phyloP scores from a whole-genome alignment of 2,113 vertebrate genomes.

The Oreocharis arfaki region DNA sequence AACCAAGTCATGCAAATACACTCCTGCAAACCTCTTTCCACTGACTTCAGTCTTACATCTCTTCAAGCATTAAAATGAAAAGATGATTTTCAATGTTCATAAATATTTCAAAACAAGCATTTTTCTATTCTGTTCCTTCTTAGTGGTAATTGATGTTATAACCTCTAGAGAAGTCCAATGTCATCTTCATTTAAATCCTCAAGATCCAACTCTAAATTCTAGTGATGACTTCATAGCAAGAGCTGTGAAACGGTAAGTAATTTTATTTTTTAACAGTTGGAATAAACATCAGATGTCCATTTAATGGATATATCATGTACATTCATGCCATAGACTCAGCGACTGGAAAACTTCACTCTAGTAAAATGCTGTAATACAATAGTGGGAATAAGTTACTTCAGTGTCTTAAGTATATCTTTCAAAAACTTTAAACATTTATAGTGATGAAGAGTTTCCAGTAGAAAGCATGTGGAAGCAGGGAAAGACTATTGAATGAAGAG shows the following conservation, averaged over 20 bases:
- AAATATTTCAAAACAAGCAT: not conserved
- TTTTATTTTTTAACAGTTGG: not conserved
- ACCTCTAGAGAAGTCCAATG: constrained; percentile 71
- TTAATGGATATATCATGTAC: not conserved
- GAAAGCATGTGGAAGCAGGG: not conserved
- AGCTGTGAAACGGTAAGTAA: constrained; percentile 69
- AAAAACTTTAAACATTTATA: not conserved
- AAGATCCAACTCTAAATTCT: not conserved
- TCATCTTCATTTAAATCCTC: constrained; percentile 62
- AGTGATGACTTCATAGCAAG: constrained; percentile 69
- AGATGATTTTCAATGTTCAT: not conserved
- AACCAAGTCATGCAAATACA: not conserved
- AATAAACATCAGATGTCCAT: not conserved
- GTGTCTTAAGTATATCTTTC: not conserved
- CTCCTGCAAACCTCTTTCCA: not conserved
- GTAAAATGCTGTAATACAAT: not conserved
- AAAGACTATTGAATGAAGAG: not conserved
- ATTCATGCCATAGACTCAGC: not conserved
- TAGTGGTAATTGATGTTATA: constrained; percentile 75
- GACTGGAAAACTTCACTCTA: not conserved
- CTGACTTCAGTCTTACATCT: not conserved
- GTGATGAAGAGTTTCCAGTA: not conserved
- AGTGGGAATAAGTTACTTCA: not conserved
- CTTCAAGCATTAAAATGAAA: not conserved
- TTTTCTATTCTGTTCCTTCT: not conserved